Evolutionary conservation across 2,797 vertebrate genomes (phyloP), one percentile per base, ranked within the genome.

Genomic region (Megalops cyprinoides): DNA sequence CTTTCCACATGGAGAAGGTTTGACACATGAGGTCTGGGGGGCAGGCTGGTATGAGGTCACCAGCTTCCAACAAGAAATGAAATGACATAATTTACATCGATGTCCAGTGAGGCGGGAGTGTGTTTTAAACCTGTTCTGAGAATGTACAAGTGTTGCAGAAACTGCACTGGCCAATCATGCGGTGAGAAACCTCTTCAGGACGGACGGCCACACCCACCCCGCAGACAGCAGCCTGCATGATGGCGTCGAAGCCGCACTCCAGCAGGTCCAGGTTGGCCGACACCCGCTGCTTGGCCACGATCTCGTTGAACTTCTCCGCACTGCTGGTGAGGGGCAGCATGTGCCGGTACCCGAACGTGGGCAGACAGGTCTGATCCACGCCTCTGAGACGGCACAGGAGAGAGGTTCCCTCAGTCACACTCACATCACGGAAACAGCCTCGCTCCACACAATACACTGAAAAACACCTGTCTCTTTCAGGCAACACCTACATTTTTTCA

Each of bases 201-300:
- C 2, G 9, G 44, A 44, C 23, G 23, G 39, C n/a, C 39, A 28
- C 75, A 81, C 86, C 88, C 94, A 99, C 98, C 96, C 97, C 97
- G 87, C 98, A 99, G 82, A 99, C 98, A 20, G 97, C 95, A 49
- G 96, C 98, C 91, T 99, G 98, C 97, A 99, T 97, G 85, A 99
- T 93, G 51, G 98, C 98, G 82, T 99, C 98, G 14, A 99, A 99
- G 85, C 98, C 98, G 37, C 97, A 94, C 86, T 99, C 98, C 0
- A 96, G 96, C 44, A 93, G 76, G 42, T 99, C 98, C 31, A 96
- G 92, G 82, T 99, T 99, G 65, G 94, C 97, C 14, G 97, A 98
- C 53, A 99, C 96, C 20, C 78, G 88, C 84, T 99, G 98, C 80
- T 82, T 85, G 49, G 93, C 92, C 83, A 99, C 94, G 20, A 98